Conservation (phyloP, 2,113 vertebrate species). For the Pheucticus melanocephalus region DNA sequence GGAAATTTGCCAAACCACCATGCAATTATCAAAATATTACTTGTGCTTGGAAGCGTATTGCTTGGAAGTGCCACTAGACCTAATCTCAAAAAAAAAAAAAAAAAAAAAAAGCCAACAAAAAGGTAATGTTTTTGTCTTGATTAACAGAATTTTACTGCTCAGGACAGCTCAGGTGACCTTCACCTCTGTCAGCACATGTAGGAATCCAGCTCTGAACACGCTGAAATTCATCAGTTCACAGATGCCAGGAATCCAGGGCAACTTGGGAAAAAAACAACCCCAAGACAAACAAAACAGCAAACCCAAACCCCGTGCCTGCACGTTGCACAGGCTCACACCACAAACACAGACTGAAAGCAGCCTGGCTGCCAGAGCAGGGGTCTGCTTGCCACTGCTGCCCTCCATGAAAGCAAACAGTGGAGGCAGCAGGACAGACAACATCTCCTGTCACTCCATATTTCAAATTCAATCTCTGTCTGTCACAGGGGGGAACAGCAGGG, state of each 20-base stretch:
- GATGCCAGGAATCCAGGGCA: neutral
- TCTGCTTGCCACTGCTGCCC: neutral
- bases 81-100: neutral
- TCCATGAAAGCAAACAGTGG: neutral
- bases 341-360: neutral
- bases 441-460: neutral
- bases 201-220: neutral
- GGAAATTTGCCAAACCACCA: neutral
- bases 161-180: neutral
- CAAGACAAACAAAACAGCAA: neutral
- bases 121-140: neutral
- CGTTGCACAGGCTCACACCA: neutral
- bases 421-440: neutral
- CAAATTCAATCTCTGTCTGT: neutral
- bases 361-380: accelerated
- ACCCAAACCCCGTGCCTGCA: neutral
- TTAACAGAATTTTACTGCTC: neutral
- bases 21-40: neutral
- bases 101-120: neutral
- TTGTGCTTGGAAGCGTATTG: neutral
- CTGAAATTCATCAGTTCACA: neutral
- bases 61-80: neutral
- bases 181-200: neutral
- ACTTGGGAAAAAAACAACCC: neutral
- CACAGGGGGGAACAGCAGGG: neutral